Evolutionary conservation across 2,888 invertebrate genomes (phyloP).

Genomic region (Bellardia pandia): DNA sequence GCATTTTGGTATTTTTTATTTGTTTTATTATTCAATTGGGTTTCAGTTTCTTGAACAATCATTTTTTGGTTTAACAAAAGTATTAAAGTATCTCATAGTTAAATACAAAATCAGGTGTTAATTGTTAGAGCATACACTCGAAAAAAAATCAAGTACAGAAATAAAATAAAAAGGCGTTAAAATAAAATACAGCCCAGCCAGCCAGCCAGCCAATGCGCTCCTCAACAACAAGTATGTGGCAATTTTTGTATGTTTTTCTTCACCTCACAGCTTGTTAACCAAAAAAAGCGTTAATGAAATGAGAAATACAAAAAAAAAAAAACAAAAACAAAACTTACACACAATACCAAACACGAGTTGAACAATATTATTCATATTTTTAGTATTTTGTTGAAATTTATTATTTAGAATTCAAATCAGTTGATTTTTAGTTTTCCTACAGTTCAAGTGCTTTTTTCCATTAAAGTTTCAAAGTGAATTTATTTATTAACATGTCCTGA

Average conservation of each 20-base stretch:
- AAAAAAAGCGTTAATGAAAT: conserved; percentile 71
- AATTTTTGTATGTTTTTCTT: conserved; percentile 56
- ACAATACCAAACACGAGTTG: neutral
- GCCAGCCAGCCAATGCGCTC: neutral
- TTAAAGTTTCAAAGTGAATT: neutral
- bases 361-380: conserved; percentile 24
- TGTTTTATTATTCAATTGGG: neutral
- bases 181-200: conserved; percentile 4
- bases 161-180: conserved; percentile 41
- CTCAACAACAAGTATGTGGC: conserved; percentile 60
- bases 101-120: conserved; percentile 65
- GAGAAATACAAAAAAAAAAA: conserved; percentile 48
- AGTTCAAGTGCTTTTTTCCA: conserved; percentile 58
- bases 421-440: conserved; percentile 59
- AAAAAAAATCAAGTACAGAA: conserved; percentile 46
- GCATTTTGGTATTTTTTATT: conserved; percentile 28
- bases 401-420: conserved; percentile 60
- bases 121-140: conserved; percentile 66
- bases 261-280: conserved; percentile 66
- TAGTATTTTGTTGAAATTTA: conserved; percentile 45
- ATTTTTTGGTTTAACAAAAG: conserved; percentile 26
- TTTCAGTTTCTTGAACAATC: conserved; percentile 34
- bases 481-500: neutral
- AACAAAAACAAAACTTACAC: neutral
- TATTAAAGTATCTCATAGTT: conserved; percentile 58